Conservation (phyloP, 2,888 invertebrate species). For the Petrolisthes manimaculis region DNA sequence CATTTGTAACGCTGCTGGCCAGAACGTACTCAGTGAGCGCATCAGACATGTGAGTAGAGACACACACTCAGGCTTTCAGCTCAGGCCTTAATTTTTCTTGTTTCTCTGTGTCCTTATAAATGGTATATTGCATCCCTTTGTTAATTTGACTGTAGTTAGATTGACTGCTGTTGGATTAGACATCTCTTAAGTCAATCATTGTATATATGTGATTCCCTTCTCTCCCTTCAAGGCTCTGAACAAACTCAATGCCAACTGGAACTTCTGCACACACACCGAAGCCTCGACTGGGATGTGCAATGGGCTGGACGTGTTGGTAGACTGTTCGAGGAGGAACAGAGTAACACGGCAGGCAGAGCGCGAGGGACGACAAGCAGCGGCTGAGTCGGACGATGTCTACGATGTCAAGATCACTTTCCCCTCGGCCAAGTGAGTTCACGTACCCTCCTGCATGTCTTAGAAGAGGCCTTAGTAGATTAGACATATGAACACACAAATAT, state of each 20-base stretch:
- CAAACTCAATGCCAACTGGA: constrained; percentile 93
- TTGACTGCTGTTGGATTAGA: too few relatives aligned
- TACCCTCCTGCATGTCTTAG: background rate
- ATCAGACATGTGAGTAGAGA: constrained; percentile 74
- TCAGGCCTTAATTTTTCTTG: too few relatives aligned
- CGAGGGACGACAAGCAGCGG: constrained; percentile 15
- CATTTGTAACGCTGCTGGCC: constrained; percentile 94
- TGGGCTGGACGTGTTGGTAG: constrained; percentile 89
- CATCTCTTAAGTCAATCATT: too few relatives aligned
- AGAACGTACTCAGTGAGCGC: constrained; percentile 89
- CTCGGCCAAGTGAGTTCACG: constrained; percentile 49
- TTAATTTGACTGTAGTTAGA: background rate
- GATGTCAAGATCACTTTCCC: constrained; percentile 92
- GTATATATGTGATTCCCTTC: background rate
- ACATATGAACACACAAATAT: background rate
- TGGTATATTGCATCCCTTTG: background rate
- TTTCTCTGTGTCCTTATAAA: background rate
- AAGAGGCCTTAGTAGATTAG: background rate
- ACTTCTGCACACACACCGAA: constrained; percentile 91
- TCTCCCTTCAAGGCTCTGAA: constrained; percentile 78
- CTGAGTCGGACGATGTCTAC: constrained; percentile 72
- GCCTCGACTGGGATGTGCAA: constrained; percentile 78
- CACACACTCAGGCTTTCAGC: constrained; percentile 67
- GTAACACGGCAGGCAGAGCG: constrained; percentile 77
- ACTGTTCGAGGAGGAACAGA: constrained; percentile 77